These are phyloP conservation scores for Neomonachus schauinslandi DNA, from an alignment of 2,113 vertebrate genomes.

Conservation along the genomic window DNA sequence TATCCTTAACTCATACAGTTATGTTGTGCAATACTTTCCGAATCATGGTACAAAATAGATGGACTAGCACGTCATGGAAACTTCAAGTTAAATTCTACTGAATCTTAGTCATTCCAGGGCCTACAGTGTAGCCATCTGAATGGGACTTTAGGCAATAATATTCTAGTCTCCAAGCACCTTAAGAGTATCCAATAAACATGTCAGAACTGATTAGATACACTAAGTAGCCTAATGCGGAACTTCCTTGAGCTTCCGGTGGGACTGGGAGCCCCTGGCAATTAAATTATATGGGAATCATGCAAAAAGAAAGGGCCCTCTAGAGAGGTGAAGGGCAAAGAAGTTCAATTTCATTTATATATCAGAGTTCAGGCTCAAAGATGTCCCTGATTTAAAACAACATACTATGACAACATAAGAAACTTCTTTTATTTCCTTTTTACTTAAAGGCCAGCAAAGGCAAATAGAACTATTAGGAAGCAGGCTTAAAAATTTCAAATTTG, in stretches of 20 bases:
- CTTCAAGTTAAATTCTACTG: not conserved
- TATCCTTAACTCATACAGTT: not conserved
- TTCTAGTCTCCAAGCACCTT: not conserved
- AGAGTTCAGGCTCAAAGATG: not conserved
- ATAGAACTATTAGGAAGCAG: not conserved
- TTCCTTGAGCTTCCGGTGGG: not conserved
- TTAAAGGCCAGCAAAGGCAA: not conserved
- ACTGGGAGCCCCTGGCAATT: not conserved
- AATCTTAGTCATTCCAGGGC: not conserved
- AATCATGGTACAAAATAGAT: not conserved
- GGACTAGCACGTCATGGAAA: not conserved
- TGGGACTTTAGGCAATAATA: not conserved
- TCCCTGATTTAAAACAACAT: not conserved
- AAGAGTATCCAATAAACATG: not conserved
- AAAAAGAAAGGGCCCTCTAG: not conserved
- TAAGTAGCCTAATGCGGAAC: not conserved
- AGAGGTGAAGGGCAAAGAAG: constrained; percentile 11
- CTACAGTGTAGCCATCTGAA: not conserved
- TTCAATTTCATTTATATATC: not conserved
- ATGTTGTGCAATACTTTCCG: not conserved
- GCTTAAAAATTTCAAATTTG: not conserved
- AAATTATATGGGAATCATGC: not conserved
- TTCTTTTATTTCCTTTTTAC: not conserved
- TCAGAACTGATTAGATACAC: not conserved
- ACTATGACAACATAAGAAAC: not conserved